These are phyloP conservation scores for Carassius gibelio DNA, from an alignment of 2,113 vertebrate species.

Conservation along the genomic window DNA sequence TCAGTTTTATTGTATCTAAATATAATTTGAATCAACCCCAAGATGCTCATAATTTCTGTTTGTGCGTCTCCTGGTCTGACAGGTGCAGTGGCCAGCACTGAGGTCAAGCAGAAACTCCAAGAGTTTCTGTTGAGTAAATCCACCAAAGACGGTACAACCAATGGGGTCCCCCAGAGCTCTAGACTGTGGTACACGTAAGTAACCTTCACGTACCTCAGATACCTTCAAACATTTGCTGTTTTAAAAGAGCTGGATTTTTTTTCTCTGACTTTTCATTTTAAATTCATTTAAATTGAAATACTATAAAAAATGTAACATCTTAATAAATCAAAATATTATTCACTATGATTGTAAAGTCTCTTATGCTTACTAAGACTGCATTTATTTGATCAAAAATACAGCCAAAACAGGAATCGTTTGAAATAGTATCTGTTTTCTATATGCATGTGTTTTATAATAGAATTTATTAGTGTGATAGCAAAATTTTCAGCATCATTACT, in stretches of 20 bases:
- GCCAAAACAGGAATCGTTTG: too few species aligned
- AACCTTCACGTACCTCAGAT: neutral
- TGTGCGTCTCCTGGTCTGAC: conserved; percentile 69
- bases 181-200: conserved; percentile 98
- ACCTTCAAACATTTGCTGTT: neutral
- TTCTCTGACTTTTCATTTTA: neutral
- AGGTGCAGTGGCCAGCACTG: conserved; percentile 96
- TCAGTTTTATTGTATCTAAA: neutral
- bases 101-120: conserved; percentile 99
- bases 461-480: too few species aligned
- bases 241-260: neutral
- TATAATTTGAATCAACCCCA: neutral
- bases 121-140: conserved; percentile 99
- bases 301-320: too few species aligned
- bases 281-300: too few species aligned
- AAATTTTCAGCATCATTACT: too few species aligned
- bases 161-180: conserved; percentile 85
- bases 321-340: too few species aligned
- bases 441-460: too few species aligned
- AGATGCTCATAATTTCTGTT: conserved; percentile 7
- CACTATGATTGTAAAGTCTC: too few species aligned
- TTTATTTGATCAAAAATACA: too few species aligned
- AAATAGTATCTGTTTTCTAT: too few species aligned
- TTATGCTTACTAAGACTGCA: too few species aligned
- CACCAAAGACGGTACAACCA: conserved; percentile 86